Percentiles rank a stretch among this genome's conserved stretches.
phyloP scores from a whole-genome alignment of 1,140 invertebrate species.

The Leguminivora glycinivorella region DNA sequence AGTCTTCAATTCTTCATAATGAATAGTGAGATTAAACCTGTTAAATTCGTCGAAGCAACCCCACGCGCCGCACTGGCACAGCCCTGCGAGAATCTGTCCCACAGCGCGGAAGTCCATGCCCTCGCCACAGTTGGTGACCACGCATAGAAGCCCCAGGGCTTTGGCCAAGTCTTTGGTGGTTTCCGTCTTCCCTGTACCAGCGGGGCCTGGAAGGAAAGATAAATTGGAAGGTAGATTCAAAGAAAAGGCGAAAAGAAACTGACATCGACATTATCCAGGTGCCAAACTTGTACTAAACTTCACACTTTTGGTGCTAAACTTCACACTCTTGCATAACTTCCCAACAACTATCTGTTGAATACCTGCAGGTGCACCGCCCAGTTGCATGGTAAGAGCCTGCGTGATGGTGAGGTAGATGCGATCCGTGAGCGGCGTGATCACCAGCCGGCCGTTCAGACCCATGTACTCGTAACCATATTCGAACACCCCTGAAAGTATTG shows the following conservation, averaged over 20 bases:
- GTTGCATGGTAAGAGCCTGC: conserved; percentile 92
- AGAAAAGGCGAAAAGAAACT: too few species aligned
- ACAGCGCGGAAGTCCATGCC: conserved; percentile 94
- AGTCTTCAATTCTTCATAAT: too few species aligned
- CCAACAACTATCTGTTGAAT: too few species aligned
- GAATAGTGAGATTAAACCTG: too few species aligned
- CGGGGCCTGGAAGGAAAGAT: conserved; percentile 81
- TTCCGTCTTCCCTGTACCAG: conserved; percentile 94
- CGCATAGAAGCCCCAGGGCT: conserved; percentile 90
- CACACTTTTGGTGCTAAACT: too few species aligned
- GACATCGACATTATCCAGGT: too few species aligned
- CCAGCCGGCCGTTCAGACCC: conserved; percentile 93
- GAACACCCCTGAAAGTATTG: conserved; percentile 80
- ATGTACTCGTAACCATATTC: conserved; percentile 97
- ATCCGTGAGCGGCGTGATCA: conserved; percentile 95
- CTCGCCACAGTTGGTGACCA: conserved; percentile 96
- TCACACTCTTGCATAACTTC: too few species aligned
- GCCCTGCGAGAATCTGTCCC: conserved; percentile 90
- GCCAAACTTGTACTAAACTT: too few species aligned
- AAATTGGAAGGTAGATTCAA: too few species aligned
- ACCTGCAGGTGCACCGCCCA: conserved; percentile 92
- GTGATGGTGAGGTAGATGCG: conserved; percentile 95
- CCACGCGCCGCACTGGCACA: conserved; percentile 91
- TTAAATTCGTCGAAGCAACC: conserved; percentile 97
- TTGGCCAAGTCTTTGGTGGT: conserved; percentile 95